Base-by-base conservation (phyloP, 2,888 invertebrate genomes). In the Atethmia centrago region DNA sequence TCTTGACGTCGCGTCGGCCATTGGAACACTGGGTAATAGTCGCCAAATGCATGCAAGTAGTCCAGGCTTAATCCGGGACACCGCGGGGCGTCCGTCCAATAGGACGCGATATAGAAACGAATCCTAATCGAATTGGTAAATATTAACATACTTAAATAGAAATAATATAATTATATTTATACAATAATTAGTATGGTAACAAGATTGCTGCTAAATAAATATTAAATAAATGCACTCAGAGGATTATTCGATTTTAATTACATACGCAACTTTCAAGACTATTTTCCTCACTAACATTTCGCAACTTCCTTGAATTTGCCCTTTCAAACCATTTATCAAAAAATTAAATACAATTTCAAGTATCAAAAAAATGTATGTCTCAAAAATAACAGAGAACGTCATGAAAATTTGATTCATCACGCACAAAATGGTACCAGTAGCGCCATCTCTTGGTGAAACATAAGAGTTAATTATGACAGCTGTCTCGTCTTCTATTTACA, bases 391-490 rank as follows among this genome's bases (percentile, higher is more conserved):
- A n/a, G 40, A 1, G 31, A 16, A 14, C 16, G 28, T 14, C 8
- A 55, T 14, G 4, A 47, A 73, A 64, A 58, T 45, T 67, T 19
- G 55, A 61, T 25, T 63, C 19, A 40, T 14, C n/a, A n/a, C n/a
- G 28, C 51, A 77, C 77, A 76, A 59, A 84, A 82, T 64, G 71
- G 21, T 65, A 86, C 86, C 21, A 42, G 79, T 87, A 75, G 82
- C 91, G 94, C 94, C 94, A 94, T 94, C 94, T 94, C 76, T 89
- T 70, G 87, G 47, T 59, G 28, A 3, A 49, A 55, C 21, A 61
- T 53, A 68, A 42, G 74, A 88, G 76, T 82, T 80, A 84, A 82
- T 79, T 74, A 82, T 90, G 91, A 90, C 92, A 92, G 88, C 88
- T 86, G 85, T 80, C 53, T 87, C 84, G 82, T 82, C 49, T 80